phyloP scores from a whole-genome alignment of 2,888 invertebrate species.

The Mechanitis mazaeus region DNA sequence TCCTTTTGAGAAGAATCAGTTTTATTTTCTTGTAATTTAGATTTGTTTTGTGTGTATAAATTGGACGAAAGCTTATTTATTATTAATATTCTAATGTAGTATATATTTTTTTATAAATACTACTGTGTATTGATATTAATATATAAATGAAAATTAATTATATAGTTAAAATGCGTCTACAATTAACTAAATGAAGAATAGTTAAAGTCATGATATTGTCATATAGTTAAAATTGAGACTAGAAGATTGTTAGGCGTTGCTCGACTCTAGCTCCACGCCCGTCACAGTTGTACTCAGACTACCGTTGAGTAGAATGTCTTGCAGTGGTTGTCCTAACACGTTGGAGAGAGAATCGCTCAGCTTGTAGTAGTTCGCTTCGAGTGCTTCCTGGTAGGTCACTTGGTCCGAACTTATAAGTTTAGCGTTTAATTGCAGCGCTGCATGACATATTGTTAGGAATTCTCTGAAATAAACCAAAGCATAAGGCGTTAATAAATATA shows the following conservation, averaged over 20 bases:
- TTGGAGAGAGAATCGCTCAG: constrained; percentile 86
- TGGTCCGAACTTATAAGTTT: constrained; percentile 93
- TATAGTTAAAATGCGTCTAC: no score
- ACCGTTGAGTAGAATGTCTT: constrained; percentile 81
- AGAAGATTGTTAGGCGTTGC: constrained; percentile 79
- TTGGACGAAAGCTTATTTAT: no score
- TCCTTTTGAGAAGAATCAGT: no score
- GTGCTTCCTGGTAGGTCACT: constrained; percentile 92
- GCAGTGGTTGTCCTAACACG: constrained; percentile 84
- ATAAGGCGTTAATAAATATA: constrained; percentile 7
- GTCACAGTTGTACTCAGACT: constrained; percentile 88
- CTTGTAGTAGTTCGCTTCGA: constrained; percentile 91
- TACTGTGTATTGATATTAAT: no score
- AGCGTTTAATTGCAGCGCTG: constrained; percentile 92
- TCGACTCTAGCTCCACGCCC: constrained; percentile 87
- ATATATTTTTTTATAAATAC: no score
- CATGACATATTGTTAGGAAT: constrained; percentile 92
- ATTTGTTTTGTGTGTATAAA: no score
- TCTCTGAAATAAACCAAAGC: constrained; percentile 78
- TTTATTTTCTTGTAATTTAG: no score
- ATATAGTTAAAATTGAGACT: constrained; percentile 17
- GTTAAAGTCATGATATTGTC: constrained; percentile 11
- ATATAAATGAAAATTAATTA: no score
- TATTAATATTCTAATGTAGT: no score
- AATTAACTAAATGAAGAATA: constrained; percentile 7